Base-by-base conservation (phyloP, 2,113 vertebrate species). In the Heptranchias perlo region DNA sequence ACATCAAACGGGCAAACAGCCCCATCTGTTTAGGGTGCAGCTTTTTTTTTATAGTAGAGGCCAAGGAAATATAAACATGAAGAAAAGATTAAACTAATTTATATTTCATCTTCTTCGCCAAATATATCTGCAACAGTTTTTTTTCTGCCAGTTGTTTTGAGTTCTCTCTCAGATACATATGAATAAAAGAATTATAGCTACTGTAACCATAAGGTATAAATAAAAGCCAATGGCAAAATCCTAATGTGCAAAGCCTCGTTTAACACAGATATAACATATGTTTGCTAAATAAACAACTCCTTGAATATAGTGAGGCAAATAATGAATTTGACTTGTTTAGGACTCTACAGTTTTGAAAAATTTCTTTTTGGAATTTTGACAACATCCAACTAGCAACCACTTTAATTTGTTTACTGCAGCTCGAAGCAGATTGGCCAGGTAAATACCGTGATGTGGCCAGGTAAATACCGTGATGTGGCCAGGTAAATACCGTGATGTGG, bases 61-160 rank as follows among this genome's bases (percentile, higher is more conserved):
- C 16, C 82, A 52, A 49, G 44, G 49, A 89, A 52, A 89, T 54
- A 13, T 31, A 14, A 3, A 89, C 8, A 89, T 4, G 86, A 54
- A 89, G 82, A 49, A 84, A 84, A 84, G 7, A 86, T 86, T 78
- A n/a, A 78, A 39, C 73, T 78, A 78, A 78, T 78, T 78, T 78
- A 78, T 78, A n/a, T 78, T 78, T 39, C 35, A 78, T 82, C 39
- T 39, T 78, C 76, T 82, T 82, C 16, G 3, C 39, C 78, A 82
- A 21, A 82, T 18, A 1, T 16, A 39, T 39, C 44, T 82, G 78
- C 78, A 82, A 18, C 39, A 39, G 39, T 82, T 82, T 47, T 82
- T 39, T 82, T 18, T 4, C 18, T 3, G 44, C 14, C 11, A 0
- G 21, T 18, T 23, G 78, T 82, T 82, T 31, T 21, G 39, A 21